Conservation (phyloP, 2,113 vertebrate species). For the Glaucomys volans region DNA sequence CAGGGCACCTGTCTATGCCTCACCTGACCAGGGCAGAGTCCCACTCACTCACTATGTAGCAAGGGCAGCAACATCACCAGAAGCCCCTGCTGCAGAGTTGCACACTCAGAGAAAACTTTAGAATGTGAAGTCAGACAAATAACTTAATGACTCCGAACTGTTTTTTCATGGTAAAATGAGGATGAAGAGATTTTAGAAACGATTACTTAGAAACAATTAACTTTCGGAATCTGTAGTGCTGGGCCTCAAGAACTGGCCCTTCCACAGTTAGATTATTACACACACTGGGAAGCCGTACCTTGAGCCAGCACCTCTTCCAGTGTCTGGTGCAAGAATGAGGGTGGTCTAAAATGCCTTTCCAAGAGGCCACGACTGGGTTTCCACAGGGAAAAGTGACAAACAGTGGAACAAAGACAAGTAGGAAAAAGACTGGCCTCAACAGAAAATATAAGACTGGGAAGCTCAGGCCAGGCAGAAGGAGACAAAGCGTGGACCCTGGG, state of each 20-base stretch:
- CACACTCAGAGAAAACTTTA: background rate
- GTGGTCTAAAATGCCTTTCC: background rate
- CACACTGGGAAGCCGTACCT: background rate
- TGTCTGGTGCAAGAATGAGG: fast-evolving
- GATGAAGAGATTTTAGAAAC: background rate
- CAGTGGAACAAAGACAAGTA: background rate
- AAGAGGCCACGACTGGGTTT: background rate
- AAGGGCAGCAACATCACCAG: background rate
- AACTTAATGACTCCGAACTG: background rate
- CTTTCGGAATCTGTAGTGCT: background rate
- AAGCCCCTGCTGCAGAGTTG: fast-evolving
- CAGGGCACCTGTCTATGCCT: background rate
- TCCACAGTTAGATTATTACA: background rate
- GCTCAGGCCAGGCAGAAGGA: background rate
- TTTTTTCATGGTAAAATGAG: background rate
- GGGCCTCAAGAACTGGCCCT: background rate
- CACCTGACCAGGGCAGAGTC: background rate
- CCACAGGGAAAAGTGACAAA: background rate
- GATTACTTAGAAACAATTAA: background rate
- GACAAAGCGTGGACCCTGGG: background rate
- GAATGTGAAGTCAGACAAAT: background rate
- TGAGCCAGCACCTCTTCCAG: background rate
- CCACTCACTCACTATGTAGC: background rate
- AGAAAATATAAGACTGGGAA: background rate
- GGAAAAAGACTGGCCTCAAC: background rate